Conservation (phyloP, 2,888 invertebrate species). For the Tenthredo amoena region DNA sequence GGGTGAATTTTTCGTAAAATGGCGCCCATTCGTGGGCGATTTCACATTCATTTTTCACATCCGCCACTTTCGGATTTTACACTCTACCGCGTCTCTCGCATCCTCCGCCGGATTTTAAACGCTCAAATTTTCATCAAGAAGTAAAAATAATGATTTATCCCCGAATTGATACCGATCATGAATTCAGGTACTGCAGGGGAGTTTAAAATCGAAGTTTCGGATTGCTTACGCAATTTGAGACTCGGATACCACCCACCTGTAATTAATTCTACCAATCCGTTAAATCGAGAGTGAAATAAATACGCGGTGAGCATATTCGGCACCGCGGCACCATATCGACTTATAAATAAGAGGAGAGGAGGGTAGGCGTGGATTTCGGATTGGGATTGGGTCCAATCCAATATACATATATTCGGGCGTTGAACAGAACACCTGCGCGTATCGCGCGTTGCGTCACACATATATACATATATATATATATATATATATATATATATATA, state of each 20-base stretch:
- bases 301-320: neutral
- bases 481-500: too few species aligned
- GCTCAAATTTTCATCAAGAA: neutral
- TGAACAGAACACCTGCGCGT: slow-evolving; percentile 37
- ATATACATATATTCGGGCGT: neutral
- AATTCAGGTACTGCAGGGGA: neutral
- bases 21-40: slow-evolving; percentile 14
- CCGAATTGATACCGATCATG: neutral
- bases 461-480: too few species aligned
- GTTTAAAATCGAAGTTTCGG: neutral
- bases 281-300: neutral
- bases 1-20: slow-evolving; percentile 15
- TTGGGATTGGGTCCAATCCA: slow-evolving; percentile 26
- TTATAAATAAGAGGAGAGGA: neutral
- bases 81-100: neutral
- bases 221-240: slow-evolving; percentile 28
- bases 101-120: neutral
- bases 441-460: slow-evolving; percentile 26
- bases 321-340: neutral
- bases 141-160: neutral
- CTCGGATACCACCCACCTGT: slow-evolving; percentile 43
- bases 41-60: slow-evolving; percentile 16
- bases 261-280: slow-evolving; percentile 39
- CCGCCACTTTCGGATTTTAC: neutral
- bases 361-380: slow-evolving; percentile 48